Evolutionary conservation across 1,140 invertebrate genomes (phyloP).

Genomic region (Druon quercuslanigerum): DNA sequence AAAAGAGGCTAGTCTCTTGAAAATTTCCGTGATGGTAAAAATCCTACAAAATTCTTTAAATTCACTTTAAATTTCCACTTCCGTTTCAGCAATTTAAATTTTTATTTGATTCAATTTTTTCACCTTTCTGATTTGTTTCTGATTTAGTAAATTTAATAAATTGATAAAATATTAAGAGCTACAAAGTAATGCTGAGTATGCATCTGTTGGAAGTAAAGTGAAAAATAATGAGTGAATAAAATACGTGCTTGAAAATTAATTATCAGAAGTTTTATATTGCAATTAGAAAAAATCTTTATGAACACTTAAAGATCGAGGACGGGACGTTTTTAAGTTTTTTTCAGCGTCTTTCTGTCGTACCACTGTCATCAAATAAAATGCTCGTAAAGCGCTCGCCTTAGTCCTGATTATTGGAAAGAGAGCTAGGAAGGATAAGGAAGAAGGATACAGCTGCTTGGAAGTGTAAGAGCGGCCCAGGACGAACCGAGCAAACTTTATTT

Average conservation of each 20-base stretch:
- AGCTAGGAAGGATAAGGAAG: slow-evolving; percentile 26
- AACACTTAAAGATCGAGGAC: slow-evolving; percentile 2
- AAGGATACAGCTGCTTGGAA: slow-evolving; percentile 36
- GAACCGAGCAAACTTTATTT: slow-evolving; percentile 69
- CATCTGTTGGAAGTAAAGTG: neutral
- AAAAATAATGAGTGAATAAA: neutral
- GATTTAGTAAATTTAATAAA: no score
- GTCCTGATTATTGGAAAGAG: slow-evolving; percentile 22
- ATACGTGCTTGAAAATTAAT: neutral
- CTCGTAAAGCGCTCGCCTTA: slow-evolving; percentile 5
- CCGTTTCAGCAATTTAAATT: no score
- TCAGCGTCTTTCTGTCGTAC: neutral
- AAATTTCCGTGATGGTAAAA: no score
- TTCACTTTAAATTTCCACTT: no score
- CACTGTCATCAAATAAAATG: slow-evolving; percentile 7
- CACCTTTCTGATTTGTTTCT: no score
- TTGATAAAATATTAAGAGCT: no score
- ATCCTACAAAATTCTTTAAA: no score
- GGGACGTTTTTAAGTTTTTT: neutral
- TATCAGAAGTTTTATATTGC: neutral
- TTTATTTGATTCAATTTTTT: no score
- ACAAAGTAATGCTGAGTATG: neutral
- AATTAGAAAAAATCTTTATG: slow-evolving; percentile 19
- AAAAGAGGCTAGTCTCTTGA: no score
- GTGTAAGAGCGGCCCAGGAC: slow-evolving; percentile 45